These are phyloP conservation scores for Castor canadensis DNA, from an alignment of 2,113 vertebrate genomes.

Conservation along the genomic window DNA sequence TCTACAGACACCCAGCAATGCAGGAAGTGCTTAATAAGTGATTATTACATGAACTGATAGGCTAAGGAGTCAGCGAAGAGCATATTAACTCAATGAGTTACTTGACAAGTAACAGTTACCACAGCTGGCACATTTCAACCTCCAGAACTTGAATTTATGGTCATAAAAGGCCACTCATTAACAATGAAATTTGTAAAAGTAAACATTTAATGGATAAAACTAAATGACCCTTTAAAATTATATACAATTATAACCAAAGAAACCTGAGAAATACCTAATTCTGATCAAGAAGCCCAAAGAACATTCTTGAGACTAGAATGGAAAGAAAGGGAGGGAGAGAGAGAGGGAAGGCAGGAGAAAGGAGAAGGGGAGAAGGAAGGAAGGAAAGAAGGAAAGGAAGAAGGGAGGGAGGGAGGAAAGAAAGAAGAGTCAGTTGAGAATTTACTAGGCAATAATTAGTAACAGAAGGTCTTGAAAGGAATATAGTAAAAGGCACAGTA, in stretches of 20 bases:
- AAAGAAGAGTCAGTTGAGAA: background rate
- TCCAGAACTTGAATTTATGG: background rate
- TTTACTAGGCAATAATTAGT: background rate
- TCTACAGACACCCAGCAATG: background rate
- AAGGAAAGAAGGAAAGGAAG: too few species aligned
- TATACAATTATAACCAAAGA: background rate
- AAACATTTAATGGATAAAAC: slow-evolving; percentile 19
- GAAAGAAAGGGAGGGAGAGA: background rate
- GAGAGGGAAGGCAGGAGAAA: background rate
- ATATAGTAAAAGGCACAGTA: background rate
- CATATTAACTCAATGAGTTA: background rate
- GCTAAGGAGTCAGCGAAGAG: background rate
- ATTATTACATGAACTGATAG: background rate
- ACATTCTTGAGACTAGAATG: background rate
- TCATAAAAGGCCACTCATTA: background rate
- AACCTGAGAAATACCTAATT: background rate
- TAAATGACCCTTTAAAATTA: background rate
- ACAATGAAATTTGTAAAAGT: slow-evolving; percentile 26
- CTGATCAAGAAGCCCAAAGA: background rate
- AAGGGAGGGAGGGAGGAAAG: background rate
- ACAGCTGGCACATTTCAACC: background rate
- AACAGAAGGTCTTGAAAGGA: background rate
- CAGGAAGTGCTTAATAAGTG: background rate
- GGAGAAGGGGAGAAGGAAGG: too few species aligned
- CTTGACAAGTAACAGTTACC: background rate